Conservation (phyloP, 1,140 invertebrate species). For the Drosophila funebris region DNA sequence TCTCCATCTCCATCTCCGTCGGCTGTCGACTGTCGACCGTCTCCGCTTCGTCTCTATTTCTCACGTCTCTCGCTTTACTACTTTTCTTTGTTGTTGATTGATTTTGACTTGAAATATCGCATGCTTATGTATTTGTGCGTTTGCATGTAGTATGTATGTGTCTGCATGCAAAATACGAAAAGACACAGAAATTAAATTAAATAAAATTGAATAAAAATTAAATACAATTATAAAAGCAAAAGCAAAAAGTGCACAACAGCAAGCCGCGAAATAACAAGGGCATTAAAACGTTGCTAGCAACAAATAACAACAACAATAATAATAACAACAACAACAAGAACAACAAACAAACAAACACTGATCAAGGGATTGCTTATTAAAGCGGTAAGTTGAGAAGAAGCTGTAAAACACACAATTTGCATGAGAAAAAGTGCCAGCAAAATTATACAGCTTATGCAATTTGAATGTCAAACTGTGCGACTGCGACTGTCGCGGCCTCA, state of each 20-base stretch:
- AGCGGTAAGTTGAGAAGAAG: constrained; percentile 36
- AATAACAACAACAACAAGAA: constrained; percentile 1
- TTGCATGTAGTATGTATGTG: not conserved
- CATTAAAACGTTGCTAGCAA: not conserved
- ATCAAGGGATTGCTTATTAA: constrained; percentile 32
- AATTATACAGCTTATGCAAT: constrained; percentile 42
- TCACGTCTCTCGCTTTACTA: constrained; percentile 4
- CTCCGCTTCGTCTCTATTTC: constrained; percentile 2
- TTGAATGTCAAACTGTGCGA: constrained; percentile 40
- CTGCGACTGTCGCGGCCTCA: no score
- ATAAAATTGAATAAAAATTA: constrained; percentile 24
- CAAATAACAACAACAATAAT: no score
- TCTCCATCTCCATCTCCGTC: not conserved
- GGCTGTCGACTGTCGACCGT: no score
- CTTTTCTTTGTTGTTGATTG: constrained; percentile 43
- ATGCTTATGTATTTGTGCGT: constrained; percentile 15
- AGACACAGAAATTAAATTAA: constrained; percentile 22
- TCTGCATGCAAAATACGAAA: constrained; percentile 24
- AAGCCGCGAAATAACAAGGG: constrained; percentile 35
- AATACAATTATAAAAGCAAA: constrained; percentile 41
- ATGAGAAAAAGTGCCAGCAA: constrained; percentile 15
- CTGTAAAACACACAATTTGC: constrained; percentile 9
- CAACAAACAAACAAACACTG: constrained; percentile 6
- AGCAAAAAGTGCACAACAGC: constrained; percentile 32
- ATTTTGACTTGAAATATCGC: constrained; percentile 40